phyloP scores from a whole-genome alignment of 2,113 vertebrate species.

The Cheirogaleus medius region DNA sequence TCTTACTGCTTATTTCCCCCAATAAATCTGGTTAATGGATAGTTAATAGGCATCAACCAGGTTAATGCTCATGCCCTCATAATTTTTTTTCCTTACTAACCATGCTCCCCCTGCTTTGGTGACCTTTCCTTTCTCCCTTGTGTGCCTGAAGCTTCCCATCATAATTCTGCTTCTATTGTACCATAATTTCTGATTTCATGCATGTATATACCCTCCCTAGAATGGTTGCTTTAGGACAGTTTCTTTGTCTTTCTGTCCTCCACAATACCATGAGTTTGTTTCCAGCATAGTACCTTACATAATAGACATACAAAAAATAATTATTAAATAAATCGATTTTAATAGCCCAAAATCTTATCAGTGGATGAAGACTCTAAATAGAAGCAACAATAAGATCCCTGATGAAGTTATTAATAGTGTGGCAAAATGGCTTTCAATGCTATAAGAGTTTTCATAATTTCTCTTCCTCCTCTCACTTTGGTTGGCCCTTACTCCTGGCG shows the following conservation, averaged over 20 bases:
- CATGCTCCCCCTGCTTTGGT: neutral
- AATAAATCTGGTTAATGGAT: neutral
- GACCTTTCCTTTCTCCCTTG: no score
- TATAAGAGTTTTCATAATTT: neutral
- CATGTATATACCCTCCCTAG: neutral
- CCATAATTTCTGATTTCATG: neutral
- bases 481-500: neutral
- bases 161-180: neutral
- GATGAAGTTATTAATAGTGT: neutral
- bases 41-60: no score
- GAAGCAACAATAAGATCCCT: neutral
- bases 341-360: neutral
- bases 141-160: neutral
- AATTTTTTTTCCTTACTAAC: neutral
- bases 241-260: neutral
- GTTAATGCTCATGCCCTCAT: neutral
- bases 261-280: neutral
- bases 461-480: neutral
- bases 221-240: neutral
- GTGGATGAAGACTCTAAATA: neutral
- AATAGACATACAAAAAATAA: neutral
- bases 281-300: neutral
- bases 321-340: neutral
- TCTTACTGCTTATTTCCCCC: neutral
- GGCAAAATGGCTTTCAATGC: neutral